Percentiles rank a stretch among this genome's conserved stretches.
phyloP scores from a whole-genome alignment of 1,140 invertebrate species.

The Sarcophaga peregrina region DNA sequence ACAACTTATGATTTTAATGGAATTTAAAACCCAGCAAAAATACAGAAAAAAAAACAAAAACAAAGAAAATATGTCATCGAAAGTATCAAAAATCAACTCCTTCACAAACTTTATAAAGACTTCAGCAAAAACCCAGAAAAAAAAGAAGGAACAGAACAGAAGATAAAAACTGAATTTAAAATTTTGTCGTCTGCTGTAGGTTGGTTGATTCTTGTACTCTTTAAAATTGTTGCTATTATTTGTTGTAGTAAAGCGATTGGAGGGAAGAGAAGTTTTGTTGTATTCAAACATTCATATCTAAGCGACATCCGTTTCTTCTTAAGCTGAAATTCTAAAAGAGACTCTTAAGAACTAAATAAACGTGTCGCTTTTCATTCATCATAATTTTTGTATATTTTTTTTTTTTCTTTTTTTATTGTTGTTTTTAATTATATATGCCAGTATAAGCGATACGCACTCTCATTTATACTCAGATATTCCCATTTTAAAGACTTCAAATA shows the following conservation, averaged over 20 bases:
- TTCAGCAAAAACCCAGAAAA: background rate
- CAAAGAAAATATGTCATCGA: too few relatives aligned
- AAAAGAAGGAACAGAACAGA: background rate
- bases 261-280: background rate
- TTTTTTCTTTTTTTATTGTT: too few relatives aligned
- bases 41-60: background rate
- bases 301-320: constrained; percentile 39
- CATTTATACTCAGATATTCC: too few relatives aligned
- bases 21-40: background rate
- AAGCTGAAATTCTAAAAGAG: constrained; percentile 20
- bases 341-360: background rate
- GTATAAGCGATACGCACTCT: background rate
- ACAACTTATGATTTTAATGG: background rate
- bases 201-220: too few relatives aligned
- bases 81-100: constrained; percentile 42
- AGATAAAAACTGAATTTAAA: background rate
- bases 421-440: background rate
- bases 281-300: constrained; percentile 13
- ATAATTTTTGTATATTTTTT: constrained; percentile 1
- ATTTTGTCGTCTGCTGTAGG: background rate
- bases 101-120: background rate
- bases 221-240: background rate
- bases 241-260: too few relatives aligned
- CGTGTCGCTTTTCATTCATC: constrained; percentile 41
- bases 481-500: too few relatives aligned